These are phyloP conservation scores for Drosophila affinis DNA, from an alignment of 2,888 invertebrate genomes.

Conservation along the genomic window DNA sequence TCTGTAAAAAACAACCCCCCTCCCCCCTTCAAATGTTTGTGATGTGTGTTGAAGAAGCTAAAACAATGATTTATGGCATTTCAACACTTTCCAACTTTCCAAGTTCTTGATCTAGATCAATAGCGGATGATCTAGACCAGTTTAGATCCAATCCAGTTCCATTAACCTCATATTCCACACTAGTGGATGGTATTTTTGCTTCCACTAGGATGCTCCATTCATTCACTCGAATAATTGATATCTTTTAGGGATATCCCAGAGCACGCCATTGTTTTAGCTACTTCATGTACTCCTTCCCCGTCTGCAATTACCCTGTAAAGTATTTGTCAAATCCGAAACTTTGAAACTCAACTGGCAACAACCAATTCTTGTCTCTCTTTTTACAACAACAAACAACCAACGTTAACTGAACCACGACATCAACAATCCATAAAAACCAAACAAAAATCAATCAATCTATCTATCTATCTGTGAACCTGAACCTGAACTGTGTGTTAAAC, in stretches of 20 bases:
- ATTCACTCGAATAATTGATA: background rate
- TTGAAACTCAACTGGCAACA: slow-evolving; percentile 71
- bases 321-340: slow-evolving; percentile 52
- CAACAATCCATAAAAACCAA: slow-evolving; percentile 34
- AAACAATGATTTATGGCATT: slow-evolving; percentile 53
- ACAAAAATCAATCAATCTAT: slow-evolving; percentile 46
- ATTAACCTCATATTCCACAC: background rate
- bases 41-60: slow-evolving; percentile 47
- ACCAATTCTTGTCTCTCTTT: slow-evolving; percentile 76
- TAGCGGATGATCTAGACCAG: slow-evolving; percentile 8
- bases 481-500: slow-evolving; percentile 40
- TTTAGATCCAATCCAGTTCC: background rate
- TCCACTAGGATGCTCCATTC: background rate
- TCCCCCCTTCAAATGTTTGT: slow-evolving; percentile 30
- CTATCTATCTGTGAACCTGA: slow-evolving; percentile 49
- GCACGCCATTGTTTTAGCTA: slow-evolving; percentile 60
- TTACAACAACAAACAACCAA: slow-evolving; percentile 49
- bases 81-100: background rate
- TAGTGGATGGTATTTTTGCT: background rate
- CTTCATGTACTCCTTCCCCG: slow-evolving; percentile 8
- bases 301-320: slow-evolving; percentile 18
- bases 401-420: slow-evolving; percentile 21
- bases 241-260: background rate
- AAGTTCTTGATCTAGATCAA: slow-evolving; percentile 12
- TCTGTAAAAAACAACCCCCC: slow-evolving; percentile 13